Evolutionary conservation across 1,140 invertebrate species (phyloP).

Genomic region (Liolophura sinensis): DNA sequence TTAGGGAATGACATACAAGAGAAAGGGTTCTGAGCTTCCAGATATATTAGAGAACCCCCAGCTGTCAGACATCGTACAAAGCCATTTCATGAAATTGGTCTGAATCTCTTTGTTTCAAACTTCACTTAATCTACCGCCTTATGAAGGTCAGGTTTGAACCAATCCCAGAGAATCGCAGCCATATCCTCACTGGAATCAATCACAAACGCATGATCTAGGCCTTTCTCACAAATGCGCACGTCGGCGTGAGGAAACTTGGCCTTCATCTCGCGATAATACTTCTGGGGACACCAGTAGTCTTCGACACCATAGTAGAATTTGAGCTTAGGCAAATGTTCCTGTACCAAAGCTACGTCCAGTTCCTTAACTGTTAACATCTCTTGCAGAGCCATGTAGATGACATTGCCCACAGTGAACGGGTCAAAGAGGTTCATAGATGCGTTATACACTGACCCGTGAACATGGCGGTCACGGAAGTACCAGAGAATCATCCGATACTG

Average conservation of each 20-base stretch:
- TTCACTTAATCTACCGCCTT: no score
- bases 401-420: conserved; percentile 53
- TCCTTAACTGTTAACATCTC: conserved; percentile 58
- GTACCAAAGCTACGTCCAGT: conserved; percentile 52
- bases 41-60: no score
- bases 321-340: conserved; percentile 60
- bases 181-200: conserved; percentile 65
- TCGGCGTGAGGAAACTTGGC: conserved; percentile 66
- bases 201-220: conserved; percentile 77
- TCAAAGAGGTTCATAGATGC: conserved; percentile 51
- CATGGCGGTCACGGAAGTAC: conserved; percentile 37
- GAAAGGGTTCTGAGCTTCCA: no score
- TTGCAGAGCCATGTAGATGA: conserved; percentile 59
- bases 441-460: conserved; percentile 48
- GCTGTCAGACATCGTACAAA: no score
- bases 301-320: conserved; percentile 76
- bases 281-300: conserved; percentile 76
- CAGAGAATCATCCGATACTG: conserved; percentile 43
- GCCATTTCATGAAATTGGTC: no score
- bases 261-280: conserved; percentile 69
- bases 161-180: conserved; percentile 58
- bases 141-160: conserved; percentile 20
- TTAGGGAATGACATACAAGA: no score
- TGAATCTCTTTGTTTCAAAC: no score
- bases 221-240: conserved; percentile 68